phyloP scores from a whole-genome alignment of 2,113 vertebrate genomes.

The Phylloscopus trochilus region DNA sequence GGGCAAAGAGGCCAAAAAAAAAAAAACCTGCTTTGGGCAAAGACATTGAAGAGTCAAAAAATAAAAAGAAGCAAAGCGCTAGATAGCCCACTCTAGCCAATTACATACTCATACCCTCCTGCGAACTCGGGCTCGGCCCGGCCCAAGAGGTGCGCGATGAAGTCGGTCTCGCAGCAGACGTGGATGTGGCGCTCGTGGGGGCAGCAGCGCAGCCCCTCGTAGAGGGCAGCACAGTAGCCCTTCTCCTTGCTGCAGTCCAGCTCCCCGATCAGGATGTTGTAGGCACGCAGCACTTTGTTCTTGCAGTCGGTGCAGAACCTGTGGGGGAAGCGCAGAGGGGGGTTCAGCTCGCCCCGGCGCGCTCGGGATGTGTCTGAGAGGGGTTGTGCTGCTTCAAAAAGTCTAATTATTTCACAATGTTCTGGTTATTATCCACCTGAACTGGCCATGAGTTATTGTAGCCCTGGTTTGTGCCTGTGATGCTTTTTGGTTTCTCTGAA shows the following conservation, averaged over 20 bases:
- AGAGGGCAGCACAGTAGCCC: slow-evolving; percentile 92
- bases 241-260: slow-evolving; percentile 95
- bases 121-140: slow-evolving; percentile 95
- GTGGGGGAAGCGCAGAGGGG: neutral
- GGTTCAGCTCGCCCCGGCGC: fast-evolving
- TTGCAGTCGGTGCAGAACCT: slow-evolving; percentile 98
- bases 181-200: slow-evolving; percentile 94
- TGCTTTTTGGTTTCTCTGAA: no score
- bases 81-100: slow-evolving; percentile 85
- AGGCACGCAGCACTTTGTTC: slow-evolving; percentile 93
- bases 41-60: slow-evolving; percentile 61
- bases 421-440: neutral
- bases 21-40: slow-evolving; percentile 16
- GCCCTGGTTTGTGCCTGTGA: no score
- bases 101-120: slow-evolving; percentile 94
- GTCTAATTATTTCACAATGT: fast-evolving
- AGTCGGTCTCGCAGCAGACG: slow-evolving; percentile 95
- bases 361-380: fast-evolving
- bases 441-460: no score
- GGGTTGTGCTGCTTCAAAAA: neutral
- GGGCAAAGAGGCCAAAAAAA: slow-evolving; percentile 32
- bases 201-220: slow-evolving; percentile 94
- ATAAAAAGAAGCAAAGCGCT: slow-evolving; percentile 75
- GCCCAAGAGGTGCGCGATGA: slow-evolving; percentile 93
- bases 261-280: slow-evolving; percentile 95